Conservation (phyloP, 2,797 vertebrate genomes). For the Scolopax rusticola region DNA sequence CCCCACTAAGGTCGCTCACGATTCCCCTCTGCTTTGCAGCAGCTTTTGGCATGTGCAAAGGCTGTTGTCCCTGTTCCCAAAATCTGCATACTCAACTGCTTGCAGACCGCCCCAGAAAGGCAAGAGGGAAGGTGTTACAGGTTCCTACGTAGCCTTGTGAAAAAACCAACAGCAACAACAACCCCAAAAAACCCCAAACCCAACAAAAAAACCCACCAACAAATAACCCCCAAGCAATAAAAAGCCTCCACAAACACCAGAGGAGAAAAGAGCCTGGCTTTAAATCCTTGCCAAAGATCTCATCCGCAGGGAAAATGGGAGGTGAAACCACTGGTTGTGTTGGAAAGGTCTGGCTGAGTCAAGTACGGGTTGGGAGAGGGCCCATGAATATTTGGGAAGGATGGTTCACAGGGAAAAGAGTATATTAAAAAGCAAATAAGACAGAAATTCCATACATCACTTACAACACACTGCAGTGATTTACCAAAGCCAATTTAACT, state of each 20-base stretch:
- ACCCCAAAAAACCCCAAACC: neutral
- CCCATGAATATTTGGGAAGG: neutral
- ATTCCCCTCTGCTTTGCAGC: neutral
- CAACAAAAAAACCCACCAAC: neutral
- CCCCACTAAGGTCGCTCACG: accelerated
- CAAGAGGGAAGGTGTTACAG: neutral
- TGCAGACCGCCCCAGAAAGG: neutral
- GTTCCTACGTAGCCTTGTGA: neutral
- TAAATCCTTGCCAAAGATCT: neutral
- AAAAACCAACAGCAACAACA: neutral
- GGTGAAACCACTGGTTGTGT: neutral
- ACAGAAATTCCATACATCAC: slow-evolving; percentile 56
- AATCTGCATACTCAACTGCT: neutral
- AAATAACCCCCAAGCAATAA: neutral
- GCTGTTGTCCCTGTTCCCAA: neutral
- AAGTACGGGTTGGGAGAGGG: neutral
- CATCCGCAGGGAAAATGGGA: neutral
- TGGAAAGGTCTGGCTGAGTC: neutral
- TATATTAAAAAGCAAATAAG: neutral
- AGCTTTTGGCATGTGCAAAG: neutral
- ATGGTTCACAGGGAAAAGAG: neutral
- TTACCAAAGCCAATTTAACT: slow-evolving; percentile 19
- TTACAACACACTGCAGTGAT: slow-evolving; percentile 43
- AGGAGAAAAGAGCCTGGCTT: neutral
- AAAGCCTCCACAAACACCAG: neutral